Evolutionary conservation across 1,140 invertebrate species (phyloP).

Genomic region (Tribolium madens): DNA sequence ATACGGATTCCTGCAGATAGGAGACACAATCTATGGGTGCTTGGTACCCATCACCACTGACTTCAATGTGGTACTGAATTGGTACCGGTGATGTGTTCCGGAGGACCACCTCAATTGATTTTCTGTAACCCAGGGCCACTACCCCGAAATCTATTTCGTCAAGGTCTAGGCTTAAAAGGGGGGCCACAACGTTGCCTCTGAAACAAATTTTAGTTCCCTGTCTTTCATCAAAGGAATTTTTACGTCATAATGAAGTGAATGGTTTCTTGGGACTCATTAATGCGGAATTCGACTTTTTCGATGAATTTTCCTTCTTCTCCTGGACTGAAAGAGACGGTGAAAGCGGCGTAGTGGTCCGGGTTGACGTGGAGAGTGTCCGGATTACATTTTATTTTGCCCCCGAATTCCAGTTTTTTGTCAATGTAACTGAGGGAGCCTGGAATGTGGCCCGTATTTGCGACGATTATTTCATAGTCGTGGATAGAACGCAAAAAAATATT

Average conservation of each 20-base stretch:
- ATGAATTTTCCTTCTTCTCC: conserved; percentile 60
- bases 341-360: conserved; percentile 52
- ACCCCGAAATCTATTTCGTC: conserved; percentile 63
- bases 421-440: conserved; percentile 58
- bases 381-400: conserved; percentile 54
- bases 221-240: too few species aligned
- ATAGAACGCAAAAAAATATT: conserved; percentile 58
- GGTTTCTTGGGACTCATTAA: conserved; percentile 59
- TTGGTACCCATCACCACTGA: conserved; percentile 62
- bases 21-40: conserved; percentile 54
- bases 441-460: conserved; percentile 59
- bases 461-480: conserved; percentile 61
- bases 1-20: conserved; percentile 21
- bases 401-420: conserved; percentile 51
- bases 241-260: conserved; percentile 57
- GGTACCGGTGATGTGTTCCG: conserved; percentile 53
- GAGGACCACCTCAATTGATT: conserved; percentile 42
- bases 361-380: conserved; percentile 50
- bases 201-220: conserved; percentile 6
- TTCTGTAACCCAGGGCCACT: conserved; percentile 61
- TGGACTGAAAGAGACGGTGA: conserved; percentile 58
- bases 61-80: conserved; percentile 50
- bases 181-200: conserved; percentile 66
- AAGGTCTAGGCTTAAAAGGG: conserved; percentile 64
- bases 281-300: conserved; percentile 58